These are phyloP conservation scores for Aphelenchoides fujianensis DNA, from an alignment of 1,140 invertebrate genomes.

Conservation along the genomic window DNA sequence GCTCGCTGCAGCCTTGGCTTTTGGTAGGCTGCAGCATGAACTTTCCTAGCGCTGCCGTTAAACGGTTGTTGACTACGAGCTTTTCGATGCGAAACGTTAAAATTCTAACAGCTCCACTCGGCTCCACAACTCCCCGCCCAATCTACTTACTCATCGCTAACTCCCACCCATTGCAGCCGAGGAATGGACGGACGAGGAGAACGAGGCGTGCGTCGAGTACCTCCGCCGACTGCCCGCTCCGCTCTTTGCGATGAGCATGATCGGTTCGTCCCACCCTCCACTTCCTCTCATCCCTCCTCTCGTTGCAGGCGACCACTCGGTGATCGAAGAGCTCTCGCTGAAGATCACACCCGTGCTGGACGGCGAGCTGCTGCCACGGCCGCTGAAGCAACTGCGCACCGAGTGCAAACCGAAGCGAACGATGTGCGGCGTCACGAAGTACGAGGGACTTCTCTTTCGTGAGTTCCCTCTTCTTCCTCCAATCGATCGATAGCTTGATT, in stretches of 20 bases:
- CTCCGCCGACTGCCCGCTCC: neutral
- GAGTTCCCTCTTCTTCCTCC: neutral
- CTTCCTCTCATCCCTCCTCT: neutral
- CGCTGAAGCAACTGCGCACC: neutral
- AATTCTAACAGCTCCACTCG: no score
- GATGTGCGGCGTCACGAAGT: neutral
- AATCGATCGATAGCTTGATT: neutral
- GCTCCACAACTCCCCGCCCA: no score
- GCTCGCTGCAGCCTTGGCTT: no score
- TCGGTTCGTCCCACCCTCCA: neutral
- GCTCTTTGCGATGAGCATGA: neutral
- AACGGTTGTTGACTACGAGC: no score
- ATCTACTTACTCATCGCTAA: constrained; percentile 23
- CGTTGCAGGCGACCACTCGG: constrained; percentile 8
- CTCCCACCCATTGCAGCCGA: neutral
- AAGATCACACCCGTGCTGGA: constrained; percentile 7
- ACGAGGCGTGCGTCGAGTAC: constrained; percentile 12
- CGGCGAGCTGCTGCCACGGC: constrained; percentile 3
- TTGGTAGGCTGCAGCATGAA: no score
- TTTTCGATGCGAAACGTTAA: no score
- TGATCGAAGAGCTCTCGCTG: constrained; percentile 1
- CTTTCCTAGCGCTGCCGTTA: no score
- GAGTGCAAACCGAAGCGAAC: neutral
- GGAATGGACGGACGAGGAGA: constrained; percentile 33
- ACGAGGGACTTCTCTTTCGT: constrained; percentile 17